phyloP scores from a whole-genome alignment of 2,888 invertebrate species.

The Fabriciana adippe region DNA sequence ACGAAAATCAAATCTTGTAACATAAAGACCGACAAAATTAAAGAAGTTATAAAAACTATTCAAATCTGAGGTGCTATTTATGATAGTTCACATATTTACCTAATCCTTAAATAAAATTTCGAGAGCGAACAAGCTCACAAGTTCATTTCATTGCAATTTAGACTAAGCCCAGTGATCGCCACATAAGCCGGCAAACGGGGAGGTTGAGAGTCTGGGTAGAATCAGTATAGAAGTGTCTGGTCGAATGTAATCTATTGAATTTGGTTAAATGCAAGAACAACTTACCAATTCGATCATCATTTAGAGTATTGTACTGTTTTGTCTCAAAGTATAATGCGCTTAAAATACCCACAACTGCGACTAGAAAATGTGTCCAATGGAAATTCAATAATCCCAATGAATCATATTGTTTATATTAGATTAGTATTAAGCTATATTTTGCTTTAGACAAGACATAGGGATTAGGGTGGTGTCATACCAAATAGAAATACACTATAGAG shows the following conservation, averaged over 20 bases:
- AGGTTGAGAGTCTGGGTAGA: constrained; percentile 60
- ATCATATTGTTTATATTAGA: too few relatives aligned
- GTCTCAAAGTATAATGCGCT: constrained; percentile 9
- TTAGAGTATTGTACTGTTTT: constrained; percentile 16
- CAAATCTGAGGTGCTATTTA: constrained; percentile 11
- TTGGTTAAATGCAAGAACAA: constrained; percentile 55
- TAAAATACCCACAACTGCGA: neutral
- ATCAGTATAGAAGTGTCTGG: constrained; percentile 50
- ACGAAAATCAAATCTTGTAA: too few relatives aligned
- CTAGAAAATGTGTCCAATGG: neutral
- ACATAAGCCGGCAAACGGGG: constrained; percentile 64
- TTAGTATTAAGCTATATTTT: too few relatives aligned
- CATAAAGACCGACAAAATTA: too few relatives aligned
- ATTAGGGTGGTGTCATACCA: too few relatives aligned
- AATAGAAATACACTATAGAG: too few relatives aligned
- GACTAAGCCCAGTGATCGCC: constrained; percentile 67
- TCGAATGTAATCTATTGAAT: constrained; percentile 56
- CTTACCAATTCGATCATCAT: constrained; percentile 50
- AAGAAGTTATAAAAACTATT: neutral
- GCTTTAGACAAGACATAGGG: too few relatives aligned
- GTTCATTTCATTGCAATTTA: constrained; percentile 72
- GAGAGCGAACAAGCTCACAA: constrained; percentile 38
- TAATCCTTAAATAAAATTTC: constrained; percentile 34
- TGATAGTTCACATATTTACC: constrained; percentile 24
- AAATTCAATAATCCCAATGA: neutral